Percentiles rank a stretch among this genome's conserved stretches.
Conservation (phyloP, 2,113 vertebrate genomes). For the Sphaerodactylus townsendi region DNA sequence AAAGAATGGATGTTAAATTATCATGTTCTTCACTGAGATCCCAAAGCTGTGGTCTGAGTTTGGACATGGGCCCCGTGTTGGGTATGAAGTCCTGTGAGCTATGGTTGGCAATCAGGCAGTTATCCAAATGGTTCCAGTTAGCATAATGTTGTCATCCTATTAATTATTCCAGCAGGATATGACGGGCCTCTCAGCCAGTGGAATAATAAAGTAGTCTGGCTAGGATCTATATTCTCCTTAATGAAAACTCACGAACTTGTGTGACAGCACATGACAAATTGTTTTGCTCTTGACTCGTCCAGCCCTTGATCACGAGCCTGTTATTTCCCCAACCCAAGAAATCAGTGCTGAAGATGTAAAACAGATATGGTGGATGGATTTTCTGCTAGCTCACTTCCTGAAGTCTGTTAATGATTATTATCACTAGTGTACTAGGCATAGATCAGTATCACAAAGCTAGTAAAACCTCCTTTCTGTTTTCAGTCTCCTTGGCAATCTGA, state of each 20-base stretch:
- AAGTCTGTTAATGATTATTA: rapidly evolving
- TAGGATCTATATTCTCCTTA: not conserved
- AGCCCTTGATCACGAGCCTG: not conserved
- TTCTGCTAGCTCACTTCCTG: not conserved
- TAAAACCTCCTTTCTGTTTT: not conserved
- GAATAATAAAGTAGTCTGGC: not conserved
- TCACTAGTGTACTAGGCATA: not conserved
- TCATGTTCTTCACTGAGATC: not conserved
- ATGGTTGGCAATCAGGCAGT: not conserved
- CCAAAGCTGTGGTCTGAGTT: not conserved
- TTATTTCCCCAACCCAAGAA: not conserved
- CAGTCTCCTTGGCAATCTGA: rapidly evolving
- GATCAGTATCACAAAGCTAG: not conserved
- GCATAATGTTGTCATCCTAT: not conserved
- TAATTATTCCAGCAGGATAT: not conserved
- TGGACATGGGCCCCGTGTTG: not conserved
- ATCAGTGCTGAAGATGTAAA: not conserved
- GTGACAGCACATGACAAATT: rapidly evolving
- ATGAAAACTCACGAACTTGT: not conserved
- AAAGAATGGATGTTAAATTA: not conserved
- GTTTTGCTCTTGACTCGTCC: not conserved
- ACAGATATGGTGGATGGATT: rapidly evolving
- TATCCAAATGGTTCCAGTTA: not conserved
- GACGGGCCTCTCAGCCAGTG: not conserved
- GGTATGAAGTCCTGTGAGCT: not conserved